Evolutionary conservation across 2,113 vertebrate genomes (phyloP), one percentile per base, ranked within the genome.

Genomic region (Strix uralensis): DNA sequence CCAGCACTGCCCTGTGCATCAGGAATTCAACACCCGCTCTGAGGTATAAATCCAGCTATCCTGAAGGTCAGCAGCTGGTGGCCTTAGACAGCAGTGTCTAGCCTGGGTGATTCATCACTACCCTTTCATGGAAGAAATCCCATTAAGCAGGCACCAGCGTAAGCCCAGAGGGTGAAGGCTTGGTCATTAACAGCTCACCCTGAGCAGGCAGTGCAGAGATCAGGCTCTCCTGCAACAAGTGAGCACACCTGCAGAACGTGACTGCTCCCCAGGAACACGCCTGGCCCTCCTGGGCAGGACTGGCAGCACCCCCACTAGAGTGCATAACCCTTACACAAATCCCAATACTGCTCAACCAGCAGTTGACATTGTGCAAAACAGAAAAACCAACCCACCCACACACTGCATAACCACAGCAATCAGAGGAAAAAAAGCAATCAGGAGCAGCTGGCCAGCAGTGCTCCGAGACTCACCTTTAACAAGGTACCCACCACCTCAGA

Each of bases 11-110:
- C 61, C 19, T 1, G 1, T 22, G 38, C 79, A 95, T 92, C 92
- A 94, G 72, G 69, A 92, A 93, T 94, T 93, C 96, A 84, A 19
- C 0, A 12, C 73, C 66, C 54, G 58, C 81, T 93, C 34, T 0
- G 1, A 83, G 77, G 61, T 91, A 94, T 93, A 96, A 97, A 97
- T 96, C 81, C 51, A 20, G 11, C 74, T 89, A 87, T 83, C 95
- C 92, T 91, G 90, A 96, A 96, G 94, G 95, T 75, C 92, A 95
- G 86, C 86, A 94, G 90, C 87, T 96, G 90, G 90, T 82, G 73
- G 67, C 89, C 86, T 91, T 42, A 92, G 82, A 95, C 77, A 94
- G 75, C 88, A 85, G n/a, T 55, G 86, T 96, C 96, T 96, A 91
- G 81, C 47, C 83, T 32, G 42, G 67, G 90, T 96, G 86, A 97